These are phyloP conservation scores for Microplitis deprimator DNA, from an alignment of 2,888 invertebrate genomes.

Conservation along the genomic window DNA sequence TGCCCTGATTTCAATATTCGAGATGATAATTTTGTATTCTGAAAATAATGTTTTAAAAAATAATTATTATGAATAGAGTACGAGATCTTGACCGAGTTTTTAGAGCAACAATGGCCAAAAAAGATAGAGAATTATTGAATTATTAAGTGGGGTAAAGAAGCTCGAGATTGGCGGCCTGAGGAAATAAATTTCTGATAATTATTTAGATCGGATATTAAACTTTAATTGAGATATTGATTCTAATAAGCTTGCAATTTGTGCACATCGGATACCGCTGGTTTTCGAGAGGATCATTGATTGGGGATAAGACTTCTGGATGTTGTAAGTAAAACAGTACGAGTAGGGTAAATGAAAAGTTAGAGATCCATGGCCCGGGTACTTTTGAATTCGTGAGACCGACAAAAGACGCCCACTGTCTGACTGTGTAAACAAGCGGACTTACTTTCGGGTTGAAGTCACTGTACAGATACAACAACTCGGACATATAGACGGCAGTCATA, in stretches of 20 bases:
- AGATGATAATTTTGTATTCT: constrained; percentile 49
- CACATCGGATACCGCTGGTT: background rate
- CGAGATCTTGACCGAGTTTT: background rate
- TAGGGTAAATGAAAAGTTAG: constrained; percentile 89
- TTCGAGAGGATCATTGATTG: constrained; percentile 72
- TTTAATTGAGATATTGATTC: background rate
- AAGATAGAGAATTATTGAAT: background rate
- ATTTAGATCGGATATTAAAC: background rate
- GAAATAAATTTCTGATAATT: background rate
- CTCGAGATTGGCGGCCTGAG: background rate
- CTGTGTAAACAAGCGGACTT: constrained; percentile 82
- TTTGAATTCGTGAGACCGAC: constrained; percentile 79
- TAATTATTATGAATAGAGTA: background rate
- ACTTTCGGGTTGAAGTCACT: constrained; percentile 82
- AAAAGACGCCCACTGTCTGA: constrained; percentile 86
- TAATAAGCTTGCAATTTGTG: background rate
- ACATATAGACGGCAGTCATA: constrained; percentile 88
- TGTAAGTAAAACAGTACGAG: constrained; percentile 89
- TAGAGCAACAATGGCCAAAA: background rate
- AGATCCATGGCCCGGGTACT: constrained; percentile 87
- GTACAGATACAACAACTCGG: constrained; percentile 84
- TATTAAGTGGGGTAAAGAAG: background rate
- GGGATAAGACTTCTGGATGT: constrained; percentile 77
- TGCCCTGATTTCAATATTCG: constrained; percentile 45
- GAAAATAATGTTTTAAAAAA: constrained; percentile 4